Base-by-base conservation (phyloP, 2,113 vertebrate genomes). In the Suncus etruscus region DNA sequence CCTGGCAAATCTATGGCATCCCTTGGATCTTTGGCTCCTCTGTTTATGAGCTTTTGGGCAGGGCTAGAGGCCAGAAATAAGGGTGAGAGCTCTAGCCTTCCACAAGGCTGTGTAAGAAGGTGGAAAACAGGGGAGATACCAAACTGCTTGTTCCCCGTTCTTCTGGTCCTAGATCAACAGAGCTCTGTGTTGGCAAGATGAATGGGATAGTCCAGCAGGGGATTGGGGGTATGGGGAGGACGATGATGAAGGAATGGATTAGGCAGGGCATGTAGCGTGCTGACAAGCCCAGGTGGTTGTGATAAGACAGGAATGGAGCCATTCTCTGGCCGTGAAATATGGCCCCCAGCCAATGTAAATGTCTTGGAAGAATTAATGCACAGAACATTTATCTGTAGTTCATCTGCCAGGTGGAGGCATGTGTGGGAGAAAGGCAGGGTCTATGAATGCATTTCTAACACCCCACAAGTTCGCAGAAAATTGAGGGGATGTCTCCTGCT, bases 321-420 rank as follows among this genome's bases (percentile, higher is more conserved):
- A 22, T 96, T 81, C 86, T 83, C 91, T 69, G 61, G 92, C 54
- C 15, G 0, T 79, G 72, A 94, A 81, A 93, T 74, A 86, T 16
- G 89, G 75, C 48, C 39, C 15, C 48, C 2, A 50, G 92, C 80
- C 51, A n/a, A 48, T 6, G 88, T 79, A 91, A 74, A 29, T 29
- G 89, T 87, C 89, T 74, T 81, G 82, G 68, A 89, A 86, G 91
- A 86, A 91, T 8, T 58, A 77, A 75, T 0, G 2, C 10, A 51
- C 74, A 78, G 91, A 51, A 90, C 24, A 15, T 10, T 39, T 69
- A 75, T 79, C 70, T 92, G 0, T 1, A 74, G 91, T 20, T 74
- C 82, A 72, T 82, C 15, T 5, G 74, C 68, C 54, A 22, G 92
- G 95, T n/a, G 24, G 82, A 77, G 32, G 63, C 27, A 1, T 12